Base-by-base conservation (phyloP, 2,888 invertebrate genomes). In the Schizotus pectinicornis region DNA sequence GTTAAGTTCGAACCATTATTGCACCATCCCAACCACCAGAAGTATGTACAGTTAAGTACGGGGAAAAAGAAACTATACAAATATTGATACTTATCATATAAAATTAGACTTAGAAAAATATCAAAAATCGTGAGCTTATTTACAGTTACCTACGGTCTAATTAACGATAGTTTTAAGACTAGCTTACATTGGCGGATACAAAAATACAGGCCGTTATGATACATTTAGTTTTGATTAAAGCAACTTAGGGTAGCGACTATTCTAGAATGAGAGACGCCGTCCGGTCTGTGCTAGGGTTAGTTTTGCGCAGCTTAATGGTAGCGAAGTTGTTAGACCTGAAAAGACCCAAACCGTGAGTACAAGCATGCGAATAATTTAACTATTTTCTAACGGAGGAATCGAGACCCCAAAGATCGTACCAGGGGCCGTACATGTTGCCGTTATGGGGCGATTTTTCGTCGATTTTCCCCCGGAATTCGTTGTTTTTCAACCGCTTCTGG, bases 331-430 rank as follows among this genome's bases (percentile, higher is more conserved):
- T 92, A 74, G 88, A 87, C 85, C 92, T 93, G 88, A 81, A 82
- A 67, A 68, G 61, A 61, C 47, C 59, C 58, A 64, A 53, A 64
- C 51, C 61, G 43, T 46, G 8, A 62, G 13, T 31, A 56, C 22
- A 50, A 32, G 38, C 11, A 53, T 42, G 46, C 41, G 37, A 47
- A 56, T 51, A 13, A 57, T 32, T 48, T 39, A 62, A 38, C 65
- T 66, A 72, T 68, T 78, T 73, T 59, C 75, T 58, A 69, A 88
- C 86, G 31, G 88, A 87, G 37, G 87, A 83, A 78, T 91, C 90
- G 55, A 87, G 83, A 31, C 88, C 92, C 93, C 93, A 94, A 61
- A 93, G 83, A 79, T 94, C 93, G 74, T 92, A 93, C 93, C 93
- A 93, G 0, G 93, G 92, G 0, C 93, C 93, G 75, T 91, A 93